Percentiles rank a stretch among this genome's conserved stretches.
phyloP scores from a whole-genome alignment of 2,797 vertebrate species.

The Poeciliopsis presidionis region DNA sequence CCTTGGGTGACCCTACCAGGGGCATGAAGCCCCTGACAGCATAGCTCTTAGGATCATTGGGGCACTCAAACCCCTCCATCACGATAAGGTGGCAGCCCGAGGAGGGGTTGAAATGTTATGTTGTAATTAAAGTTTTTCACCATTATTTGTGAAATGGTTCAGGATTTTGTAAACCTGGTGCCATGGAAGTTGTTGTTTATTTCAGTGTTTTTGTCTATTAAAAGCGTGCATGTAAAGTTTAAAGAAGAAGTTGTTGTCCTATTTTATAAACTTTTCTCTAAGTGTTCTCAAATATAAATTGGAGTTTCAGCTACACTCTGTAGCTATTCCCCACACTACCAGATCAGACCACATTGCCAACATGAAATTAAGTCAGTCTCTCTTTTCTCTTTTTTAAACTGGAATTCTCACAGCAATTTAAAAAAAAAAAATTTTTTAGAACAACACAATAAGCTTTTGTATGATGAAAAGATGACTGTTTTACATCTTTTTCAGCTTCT shows the following conservation, averaged over 20 bases:
- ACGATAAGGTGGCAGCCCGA: too few relatives aligned
- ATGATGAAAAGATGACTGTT: neutral
- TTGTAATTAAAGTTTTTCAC: neutral
- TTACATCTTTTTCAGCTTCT: slow-evolving; percentile 74
- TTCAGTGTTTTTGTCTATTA: neutral
- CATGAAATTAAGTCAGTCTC: neutral
- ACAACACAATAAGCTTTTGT: neutral
- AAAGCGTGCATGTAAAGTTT: neutral
- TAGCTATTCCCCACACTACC: neutral
- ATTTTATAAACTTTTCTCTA: neutral
- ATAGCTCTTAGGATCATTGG: too few relatives aligned
- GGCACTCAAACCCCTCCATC: too few relatives aligned
- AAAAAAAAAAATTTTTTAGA: neutral
- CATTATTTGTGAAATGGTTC: neutral
- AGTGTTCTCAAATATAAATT: neutral
- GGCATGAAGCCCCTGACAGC: too few relatives aligned
- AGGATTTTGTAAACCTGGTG: neutral
- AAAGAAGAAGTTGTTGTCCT: neutral
- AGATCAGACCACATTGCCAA: neutral
- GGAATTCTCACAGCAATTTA: neutral
- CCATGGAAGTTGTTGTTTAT: neutral
- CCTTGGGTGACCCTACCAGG: too few relatives aligned
- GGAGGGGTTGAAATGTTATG: neutral
- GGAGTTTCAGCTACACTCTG: neutral
- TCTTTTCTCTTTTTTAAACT: neutral